These are phyloP conservation scores for Leguminivora glycinivorella DNA, from an alignment of 1,140 invertebrate genomes.

Conservation along the genomic window DNA sequence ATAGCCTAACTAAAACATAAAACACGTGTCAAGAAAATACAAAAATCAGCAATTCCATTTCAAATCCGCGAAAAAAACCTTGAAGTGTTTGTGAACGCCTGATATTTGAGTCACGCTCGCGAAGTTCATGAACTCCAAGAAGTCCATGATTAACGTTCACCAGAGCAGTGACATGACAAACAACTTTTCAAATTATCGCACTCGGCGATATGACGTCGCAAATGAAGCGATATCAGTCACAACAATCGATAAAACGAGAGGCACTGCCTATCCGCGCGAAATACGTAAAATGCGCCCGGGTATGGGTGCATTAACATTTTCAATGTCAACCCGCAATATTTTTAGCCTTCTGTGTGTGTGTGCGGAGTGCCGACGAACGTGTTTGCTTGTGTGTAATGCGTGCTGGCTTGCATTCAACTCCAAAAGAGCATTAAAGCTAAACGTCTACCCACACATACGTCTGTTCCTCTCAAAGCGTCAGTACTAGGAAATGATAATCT, in stretches of 20 bases:
- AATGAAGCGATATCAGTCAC: slow-evolving; percentile 55
- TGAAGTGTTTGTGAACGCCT: neutral
- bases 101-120: neutral
- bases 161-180: slow-evolving; percentile 46
- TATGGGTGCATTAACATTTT: slow-evolving; percentile 75
- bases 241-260: slow-evolving; percentile 65
- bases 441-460: neutral
- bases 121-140: slow-evolving; percentile 1
- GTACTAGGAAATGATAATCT: slow-evolving; percentile 68
- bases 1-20: neutral
- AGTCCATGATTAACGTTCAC: slow-evolving; percentile 18
- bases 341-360: slow-evolving; percentile 67
- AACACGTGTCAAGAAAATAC: neutral
- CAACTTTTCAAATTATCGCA: slow-evolving; percentile 55
- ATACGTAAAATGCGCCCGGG: slow-evolving; percentile 62
- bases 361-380: slow-evolving; percentile 52
- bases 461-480: slow-evolving; percentile 28
- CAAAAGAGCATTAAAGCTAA: neutral
- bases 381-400: slow-evolving; percentile 23
- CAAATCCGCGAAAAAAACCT: neutral
- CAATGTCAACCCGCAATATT: slow-evolving; percentile 77
- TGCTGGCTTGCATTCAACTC: slow-evolving; percentile 7
- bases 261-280: slow-evolving; percentile 48
- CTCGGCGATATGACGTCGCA: slow-evolving; percentile 41
- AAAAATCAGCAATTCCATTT: neutral